Evolutionary conservation across 2,888 invertebrate genomes (phyloP).

Genomic region (Tipula helvola): DNA sequence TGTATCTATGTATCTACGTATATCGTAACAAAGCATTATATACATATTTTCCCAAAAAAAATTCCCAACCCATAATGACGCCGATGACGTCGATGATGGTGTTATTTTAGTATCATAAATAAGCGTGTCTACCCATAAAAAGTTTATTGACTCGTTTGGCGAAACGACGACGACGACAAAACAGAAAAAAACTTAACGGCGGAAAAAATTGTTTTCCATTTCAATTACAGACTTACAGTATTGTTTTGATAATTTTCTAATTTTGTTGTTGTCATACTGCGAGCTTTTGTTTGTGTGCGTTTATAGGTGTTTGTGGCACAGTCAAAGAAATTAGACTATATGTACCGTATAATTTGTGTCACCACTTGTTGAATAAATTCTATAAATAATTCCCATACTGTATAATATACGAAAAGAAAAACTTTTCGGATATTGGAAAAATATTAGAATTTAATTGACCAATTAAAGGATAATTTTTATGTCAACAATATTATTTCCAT

Average conservation of each 20-base stretch:
- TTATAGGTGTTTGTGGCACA: background rate
- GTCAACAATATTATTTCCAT: background rate
- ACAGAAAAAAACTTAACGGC: background rate
- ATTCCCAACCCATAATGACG: background rate
- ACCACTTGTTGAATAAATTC: background rate
- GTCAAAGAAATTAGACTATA: no score
- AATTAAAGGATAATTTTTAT: conserved; percentile 4
- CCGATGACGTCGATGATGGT: background rate
- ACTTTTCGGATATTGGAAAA: background rate
- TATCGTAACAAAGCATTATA: no score
- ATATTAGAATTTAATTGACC: background rate
- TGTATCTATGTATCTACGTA: no score
- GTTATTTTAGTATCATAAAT: background rate
- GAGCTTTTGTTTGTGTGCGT: background rate
- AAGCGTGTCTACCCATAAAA: background rate
- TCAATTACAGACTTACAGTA: background rate
- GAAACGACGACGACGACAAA: background rate
- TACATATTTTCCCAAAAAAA: background rate
- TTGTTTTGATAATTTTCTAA: background rate
- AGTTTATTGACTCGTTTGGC: background rate
- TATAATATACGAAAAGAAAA: background rate
- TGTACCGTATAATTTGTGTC: background rate
- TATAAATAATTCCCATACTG: background rate
- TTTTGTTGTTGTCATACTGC: background rate
- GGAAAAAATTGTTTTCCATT: background rate